phyloP scores from a whole-genome alignment of 2,113 vertebrate species.

The Seriola rivoliana region DNA sequence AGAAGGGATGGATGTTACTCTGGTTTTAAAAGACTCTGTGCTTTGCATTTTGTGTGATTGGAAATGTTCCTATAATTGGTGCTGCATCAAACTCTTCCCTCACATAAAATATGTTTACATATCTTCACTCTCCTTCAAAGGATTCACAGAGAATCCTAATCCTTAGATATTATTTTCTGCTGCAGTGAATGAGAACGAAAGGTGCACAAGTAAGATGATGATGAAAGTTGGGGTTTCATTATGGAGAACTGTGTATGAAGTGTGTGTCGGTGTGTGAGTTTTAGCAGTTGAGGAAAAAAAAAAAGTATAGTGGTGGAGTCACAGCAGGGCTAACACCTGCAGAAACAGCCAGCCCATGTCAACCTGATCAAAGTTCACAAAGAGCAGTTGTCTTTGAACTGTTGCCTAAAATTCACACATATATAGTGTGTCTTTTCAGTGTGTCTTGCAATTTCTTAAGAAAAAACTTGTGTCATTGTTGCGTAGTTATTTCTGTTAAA shows the following conservation, averaged over 20 bases:
- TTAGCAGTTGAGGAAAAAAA: slow-evolving; percentile 17
- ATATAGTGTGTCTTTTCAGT: neutral
- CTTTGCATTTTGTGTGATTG: slow-evolving; percentile 10
- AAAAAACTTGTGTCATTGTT: neutral
- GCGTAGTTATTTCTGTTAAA: neutral
- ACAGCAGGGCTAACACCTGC: slow-evolving; percentile 30
- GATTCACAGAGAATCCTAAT: slow-evolving; percentile 15
- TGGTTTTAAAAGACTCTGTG: neutral
- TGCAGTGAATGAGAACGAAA: neutral
- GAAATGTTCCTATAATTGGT: neutral
- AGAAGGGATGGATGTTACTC: neutral
- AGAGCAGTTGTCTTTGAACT: neutral
- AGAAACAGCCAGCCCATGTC: slow-evolving; percentile 16
- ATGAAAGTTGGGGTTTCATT: neutral
- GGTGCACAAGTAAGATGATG: neutral
- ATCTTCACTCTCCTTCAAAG: neutral
- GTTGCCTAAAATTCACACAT: neutral
- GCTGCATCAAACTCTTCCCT: neutral
- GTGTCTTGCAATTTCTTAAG: neutral
- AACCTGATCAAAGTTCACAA: slow-evolving; percentile 16
- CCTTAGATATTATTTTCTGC: neutral
- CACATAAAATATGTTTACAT: neutral
- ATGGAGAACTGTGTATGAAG: neutral
- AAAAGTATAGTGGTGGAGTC: slow-evolving; percentile 3
- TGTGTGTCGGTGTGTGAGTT: neutral